These are phyloP conservation scores for Cotesia vestalis DNA, from an alignment of 1,140 invertebrate genomes.

Conservation along the genomic window DNA sequence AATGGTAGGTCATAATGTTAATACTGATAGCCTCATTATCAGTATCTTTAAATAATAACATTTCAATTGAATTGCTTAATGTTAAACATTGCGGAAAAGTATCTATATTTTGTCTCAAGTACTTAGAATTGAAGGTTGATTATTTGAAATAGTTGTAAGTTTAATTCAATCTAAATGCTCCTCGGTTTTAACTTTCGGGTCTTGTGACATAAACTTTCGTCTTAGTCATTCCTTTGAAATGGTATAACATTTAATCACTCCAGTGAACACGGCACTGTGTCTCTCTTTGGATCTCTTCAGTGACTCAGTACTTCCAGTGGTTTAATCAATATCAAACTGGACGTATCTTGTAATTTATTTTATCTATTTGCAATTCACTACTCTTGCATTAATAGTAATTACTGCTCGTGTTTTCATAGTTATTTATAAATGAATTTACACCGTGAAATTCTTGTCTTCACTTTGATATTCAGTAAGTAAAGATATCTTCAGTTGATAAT, in stretches of 20 bases:
- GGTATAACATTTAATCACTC: slow-evolving; percentile 25
- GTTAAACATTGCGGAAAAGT: too few species aligned
- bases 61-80: too few species aligned
- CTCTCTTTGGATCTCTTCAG: slow-evolving; percentile 16
- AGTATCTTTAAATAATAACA: too few species aligned
- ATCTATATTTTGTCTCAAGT: too few species aligned
- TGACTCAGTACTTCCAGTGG: slow-evolving; percentile 33
- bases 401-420: background rate
- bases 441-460: background rate
- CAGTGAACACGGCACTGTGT: slow-evolving; percentile 8
- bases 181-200: background rate
- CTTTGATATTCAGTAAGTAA: too few species aligned
- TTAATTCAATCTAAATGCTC: background rate
- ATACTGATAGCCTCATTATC: too few species aligned
- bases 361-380: slow-evolving; percentile 28
- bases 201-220: slow-evolving; percentile 21
- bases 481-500: too few species aligned
- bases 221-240: slow-evolving; percentile 16
- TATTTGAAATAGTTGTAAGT: background rate
- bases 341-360: slow-evolving; percentile 32
- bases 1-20: too few species aligned
- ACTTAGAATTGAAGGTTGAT: background rate
- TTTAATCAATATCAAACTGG: slow-evolving; percentile 33
- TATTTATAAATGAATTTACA: slow-evolving; percentile 22
- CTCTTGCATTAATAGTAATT: slow-evolving; percentile 14